These are phyloP conservation scores for Thera obeliscata DNA, from an alignment of 2,888 invertebrate species.

Conservation along the genomic window DNA sequence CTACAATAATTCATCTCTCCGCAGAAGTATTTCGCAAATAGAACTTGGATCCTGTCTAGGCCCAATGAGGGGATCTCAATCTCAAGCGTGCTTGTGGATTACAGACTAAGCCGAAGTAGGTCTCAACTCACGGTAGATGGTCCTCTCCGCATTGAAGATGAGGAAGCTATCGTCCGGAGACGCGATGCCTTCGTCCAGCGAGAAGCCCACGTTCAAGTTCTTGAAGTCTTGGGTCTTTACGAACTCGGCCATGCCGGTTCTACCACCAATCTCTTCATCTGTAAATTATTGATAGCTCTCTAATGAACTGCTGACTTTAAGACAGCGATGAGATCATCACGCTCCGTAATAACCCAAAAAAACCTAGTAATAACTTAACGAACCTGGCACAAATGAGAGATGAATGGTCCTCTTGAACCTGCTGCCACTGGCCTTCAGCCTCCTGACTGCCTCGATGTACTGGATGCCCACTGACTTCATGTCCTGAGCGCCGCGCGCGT, in stretches of 20 bases:
- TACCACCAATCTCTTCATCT: slow-evolving; percentile 95
- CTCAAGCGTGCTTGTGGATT: no score
- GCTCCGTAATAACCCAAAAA: no score
- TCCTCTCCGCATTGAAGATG: slow-evolving; percentile 89
- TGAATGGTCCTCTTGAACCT: slow-evolving; percentile 87
- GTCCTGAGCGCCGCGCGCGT: slow-evolving; percentile 93
- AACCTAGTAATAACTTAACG: slow-evolving; percentile 11
- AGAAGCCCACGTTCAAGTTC: slow-evolving; percentile 91
- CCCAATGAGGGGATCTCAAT: no score
- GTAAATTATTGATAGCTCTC: slow-evolving; percentile 29
- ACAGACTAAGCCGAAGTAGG: background rate
- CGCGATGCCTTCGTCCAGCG: slow-evolving; percentile 94
- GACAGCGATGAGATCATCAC: no score
- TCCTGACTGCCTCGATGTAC: slow-evolving; percentile 88
- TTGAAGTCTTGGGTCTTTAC: slow-evolving; percentile 89
- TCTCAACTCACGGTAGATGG: slow-evolving; percentile 90
- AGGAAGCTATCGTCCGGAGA: slow-evolving; percentile 86
- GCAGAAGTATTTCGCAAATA: no score
- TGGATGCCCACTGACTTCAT: slow-evolving; percentile 92
- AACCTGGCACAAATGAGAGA: slow-evolving; percentile 89
- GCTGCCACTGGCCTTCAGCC: slow-evolving; percentile 81
- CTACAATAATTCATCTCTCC: no score
- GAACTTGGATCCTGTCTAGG: no score
- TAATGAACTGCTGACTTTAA: no score
- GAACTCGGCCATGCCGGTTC: slow-evolving; percentile 90